phyloP scores from a whole-genome alignment of 2,888 invertebrate genomes.

The Sisyra terminalis region DNA sequence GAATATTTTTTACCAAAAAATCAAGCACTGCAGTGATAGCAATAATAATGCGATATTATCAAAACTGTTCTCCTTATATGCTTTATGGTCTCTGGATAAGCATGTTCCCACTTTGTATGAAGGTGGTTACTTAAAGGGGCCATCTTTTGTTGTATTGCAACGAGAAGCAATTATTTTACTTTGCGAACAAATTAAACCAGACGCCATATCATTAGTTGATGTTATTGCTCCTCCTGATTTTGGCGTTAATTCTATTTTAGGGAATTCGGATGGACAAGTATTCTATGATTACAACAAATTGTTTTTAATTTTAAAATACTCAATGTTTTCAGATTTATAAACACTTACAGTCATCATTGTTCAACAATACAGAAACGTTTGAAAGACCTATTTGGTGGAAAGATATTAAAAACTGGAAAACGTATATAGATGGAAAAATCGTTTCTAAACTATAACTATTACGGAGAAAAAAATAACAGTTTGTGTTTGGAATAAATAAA shows the following conservation, averaged over 20 bases:
- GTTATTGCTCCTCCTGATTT: constrained; percentile 78
- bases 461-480: too few species aligned
- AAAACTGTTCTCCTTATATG: constrained; percentile 47
- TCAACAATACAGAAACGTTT: constrained; percentile 44
- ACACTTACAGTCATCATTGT: constrained; percentile 47
- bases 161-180: constrained; percentile 48
- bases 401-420: constrained; percentile 29
- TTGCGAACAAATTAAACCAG: constrained; percentile 45
- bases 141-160: constrained; percentile 37
- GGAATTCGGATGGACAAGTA: constrained; percentile 73
- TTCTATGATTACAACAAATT: too few species aligned
- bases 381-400: constrained; percentile 60
- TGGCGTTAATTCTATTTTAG: constrained; percentile 71
- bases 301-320: too few species aligned
- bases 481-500: too few species aligned
- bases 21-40: constrained; percentile 27
- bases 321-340: constrained; percentile 50
- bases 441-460: too few species aligned
- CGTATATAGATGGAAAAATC: too few species aligned
- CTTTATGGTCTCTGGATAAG: constrained; percentile 53
- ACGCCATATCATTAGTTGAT: constrained; percentile 63
- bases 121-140: constrained; percentile 39
- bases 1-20: constrained; percentile 31
- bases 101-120: constrained; percentile 60
- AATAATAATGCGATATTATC: constrained; percentile 34